Evolutionary conservation across 2,797 vertebrate genomes (phyloP), one percentile per base, ranked within the genome.

Genomic region (Lateolabrax maculatus): DNA sequence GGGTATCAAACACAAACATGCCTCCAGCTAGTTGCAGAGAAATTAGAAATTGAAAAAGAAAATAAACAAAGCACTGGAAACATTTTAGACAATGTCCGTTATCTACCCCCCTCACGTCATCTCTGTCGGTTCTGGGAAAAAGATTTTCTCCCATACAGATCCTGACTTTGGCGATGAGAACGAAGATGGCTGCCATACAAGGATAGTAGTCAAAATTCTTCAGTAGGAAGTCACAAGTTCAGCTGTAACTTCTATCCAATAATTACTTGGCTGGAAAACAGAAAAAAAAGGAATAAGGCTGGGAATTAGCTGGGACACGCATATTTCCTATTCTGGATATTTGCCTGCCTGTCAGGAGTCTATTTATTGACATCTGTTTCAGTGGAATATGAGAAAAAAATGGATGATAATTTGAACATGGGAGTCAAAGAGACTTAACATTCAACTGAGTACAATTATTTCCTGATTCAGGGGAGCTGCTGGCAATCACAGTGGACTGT

Each of bases 171-270:
- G 87, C 90, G 84, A 49, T 25, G 39, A 74, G 84, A 80, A 84
- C 84, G 87, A 90, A 90, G 43, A 87, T 81, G 81, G 79, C 80
- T 89, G 92, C 87, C 91, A 90, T 81, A 91, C 83, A 80, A 36
- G 77, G 81, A 88, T 51, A 83, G 75, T 43, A 84, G 90, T 92
- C 62, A 80, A 89, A 88, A 89, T 93, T 86, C 85, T 82, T 85
- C 83, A 89, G 87, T 77, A 84, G 87, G 88, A 91, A 90, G 86
- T 91, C 88, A 90, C 78, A 88, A 90, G 87, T 91, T 92, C 81
- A 90, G 71, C 70, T 79, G 86, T 83, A 77, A 78, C 65, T 49
- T 84, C 78, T 48, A 44, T 89, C 79, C 80, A 88, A 78, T 72
- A 81, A 85, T 77, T 80, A 48, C 77, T 87, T 89, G 83, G 82